These are phyloP conservation scores for Microcebus murinus DNA, from an alignment of 2,113 vertebrate species.

Conservation along the genomic window DNA sequence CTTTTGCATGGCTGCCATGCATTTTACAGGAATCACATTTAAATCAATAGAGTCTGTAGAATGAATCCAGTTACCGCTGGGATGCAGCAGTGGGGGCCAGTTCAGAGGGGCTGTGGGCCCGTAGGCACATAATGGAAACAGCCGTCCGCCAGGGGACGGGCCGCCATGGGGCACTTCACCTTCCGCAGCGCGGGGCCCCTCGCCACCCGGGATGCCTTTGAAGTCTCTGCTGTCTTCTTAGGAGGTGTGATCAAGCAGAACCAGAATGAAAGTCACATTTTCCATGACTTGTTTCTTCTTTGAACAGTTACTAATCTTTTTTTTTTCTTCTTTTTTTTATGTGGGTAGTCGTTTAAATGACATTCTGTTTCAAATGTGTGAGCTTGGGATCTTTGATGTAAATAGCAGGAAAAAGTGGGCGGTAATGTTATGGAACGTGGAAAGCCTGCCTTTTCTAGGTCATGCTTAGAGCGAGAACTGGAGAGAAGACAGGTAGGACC, in stretches of 20 bases:
- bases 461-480: constrained; percentile 45
- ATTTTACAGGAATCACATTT: constrained; percentile 69
- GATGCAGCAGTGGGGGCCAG: neutral
- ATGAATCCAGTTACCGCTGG: constrained; percentile 38
- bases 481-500: constrained; percentile 37
- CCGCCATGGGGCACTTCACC: constrained; percentile 32
- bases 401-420: constrained; percentile 77
- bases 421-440: constrained; percentile 66
- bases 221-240: constrained; percentile 65
- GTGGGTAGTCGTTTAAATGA: constrained; percentile 69
- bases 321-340: constrained; percentile 53
- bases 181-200: constrained; percentile 51
- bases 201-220: constrained; percentile 52
- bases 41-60: constrained; percentile 70
- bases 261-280: constrained; percentile 76
- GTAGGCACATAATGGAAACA: constrained; percentile 59
- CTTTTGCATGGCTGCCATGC: constrained; percentile 57
- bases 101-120: constrained; percentile 45
- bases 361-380: constrained; percentile 72
- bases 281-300: constrained; percentile 78
- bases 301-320: constrained; percentile 64
- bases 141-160: neutral
- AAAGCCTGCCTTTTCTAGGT: constrained; percentile 72
- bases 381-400: constrained; percentile 71
- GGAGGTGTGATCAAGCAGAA: constrained; percentile 74